Base-by-base conservation (phyloP, 2,797 vertebrate genomes). In the Eulemur albifrons region DNA sequence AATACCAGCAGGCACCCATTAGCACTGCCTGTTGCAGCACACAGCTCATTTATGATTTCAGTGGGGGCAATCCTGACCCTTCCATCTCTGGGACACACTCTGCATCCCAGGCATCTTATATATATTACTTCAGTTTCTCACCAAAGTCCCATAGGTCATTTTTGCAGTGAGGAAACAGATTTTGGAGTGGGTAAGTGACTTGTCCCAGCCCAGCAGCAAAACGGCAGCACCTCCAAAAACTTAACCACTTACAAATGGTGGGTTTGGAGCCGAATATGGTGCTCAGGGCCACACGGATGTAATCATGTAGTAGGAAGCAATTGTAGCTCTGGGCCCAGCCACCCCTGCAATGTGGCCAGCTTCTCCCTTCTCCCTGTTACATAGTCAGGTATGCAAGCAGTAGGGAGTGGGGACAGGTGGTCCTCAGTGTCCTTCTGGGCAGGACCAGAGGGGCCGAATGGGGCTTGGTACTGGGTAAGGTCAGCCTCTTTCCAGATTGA, bases 231-330 rank as follows among this genome's bases (percentile, higher is more conserved):
- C 17, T 43, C 5, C 57, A 20, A 79, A 76, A 80, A 27, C 50
- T 9, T 54, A 72, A 23, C 10, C 20, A 11, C 4, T 17, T 7
- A 4, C 0, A 30, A 5, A 14, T 45, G 57, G 88, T 61, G 8
- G 18, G 27, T 27, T 23, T 23, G 50, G 48, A 23, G 38, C 14
- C 32, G 20, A 48, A 4, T 15, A 1, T 7, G 35, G 4, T 67
- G 63, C 27, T 43, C n/a, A 48, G 70, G 13, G 52, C 23, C 3
- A 3, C 18, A 0, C 0, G 2, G 12, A 23, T 20, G 9, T 5
- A 10, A 57, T 4, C 15, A 20, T 0, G 0, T 17, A 54, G 15
- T 20, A 27, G 11, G n/a, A 35, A 45, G 40, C 32, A 30, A 0
- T 4, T 32, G 27, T 0, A 23, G 57, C 57, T 50, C 15, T 21